phyloP scores from a whole-genome alignment of 2,113 vertebrate genomes.

The Coptodon rendalli region DNA sequence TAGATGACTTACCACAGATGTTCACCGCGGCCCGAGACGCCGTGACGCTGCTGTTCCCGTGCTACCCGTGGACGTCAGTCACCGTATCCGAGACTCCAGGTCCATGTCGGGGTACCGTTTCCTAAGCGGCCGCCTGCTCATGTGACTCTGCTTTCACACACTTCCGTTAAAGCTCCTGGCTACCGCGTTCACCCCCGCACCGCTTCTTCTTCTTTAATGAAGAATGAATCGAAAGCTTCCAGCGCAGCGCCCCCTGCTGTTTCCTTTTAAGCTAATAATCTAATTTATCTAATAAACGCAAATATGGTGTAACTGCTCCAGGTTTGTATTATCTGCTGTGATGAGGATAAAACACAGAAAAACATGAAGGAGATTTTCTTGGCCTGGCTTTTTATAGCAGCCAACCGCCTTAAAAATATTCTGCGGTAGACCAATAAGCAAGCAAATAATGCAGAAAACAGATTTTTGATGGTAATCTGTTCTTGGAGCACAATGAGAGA shows the following conservation, averaged over 20 bases:
- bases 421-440: background rate
- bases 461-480: background rate
- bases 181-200: fast-evolving
- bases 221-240: background rate
- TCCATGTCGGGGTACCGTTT: background rate
- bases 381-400: background rate
- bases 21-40: background rate
- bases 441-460: background rate
- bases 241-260: background rate
- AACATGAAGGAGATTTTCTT: background rate
- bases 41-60: background rate
- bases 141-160: background rate
- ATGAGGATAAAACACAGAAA: background rate
- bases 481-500: background rate
- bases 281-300: background rate
- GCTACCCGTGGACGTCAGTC: background rate
- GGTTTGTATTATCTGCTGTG: background rate
- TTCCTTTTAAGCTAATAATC: background rate
- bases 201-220: background rate
- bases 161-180: background rate
- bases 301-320: background rate
- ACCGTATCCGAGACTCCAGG: background rate
- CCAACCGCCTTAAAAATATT: background rate
- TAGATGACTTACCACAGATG: background rate
- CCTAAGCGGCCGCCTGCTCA: background rate